These are phyloP conservation scores for Mormyrus lacerda DNA, from an alignment of 2,113 vertebrate genomes.

Conservation along the genomic window DNA sequence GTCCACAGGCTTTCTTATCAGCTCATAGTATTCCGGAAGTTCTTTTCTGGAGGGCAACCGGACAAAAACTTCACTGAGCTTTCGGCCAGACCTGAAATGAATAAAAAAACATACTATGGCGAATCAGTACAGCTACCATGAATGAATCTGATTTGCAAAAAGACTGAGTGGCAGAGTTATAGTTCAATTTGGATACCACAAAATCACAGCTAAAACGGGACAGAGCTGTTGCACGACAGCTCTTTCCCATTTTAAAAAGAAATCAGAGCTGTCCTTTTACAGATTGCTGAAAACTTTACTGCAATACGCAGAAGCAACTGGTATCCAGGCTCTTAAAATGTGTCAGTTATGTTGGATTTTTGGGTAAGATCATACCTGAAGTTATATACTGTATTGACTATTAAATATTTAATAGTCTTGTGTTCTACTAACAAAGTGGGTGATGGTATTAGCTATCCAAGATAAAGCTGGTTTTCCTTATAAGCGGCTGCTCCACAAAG, in stretches of 20 bases:
- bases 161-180: not conserved
- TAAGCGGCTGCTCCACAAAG: not conserved
- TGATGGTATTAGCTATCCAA: not conserved
- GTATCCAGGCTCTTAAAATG: not conserved
- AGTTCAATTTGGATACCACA: not conserved
- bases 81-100: slow-evolving; percentile 79
- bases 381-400: not conserved
- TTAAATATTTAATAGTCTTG: not conserved
- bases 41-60: slow-evolving; percentile 96
- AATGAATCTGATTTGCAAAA: not conserved
- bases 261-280: not conserved
- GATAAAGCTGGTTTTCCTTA: not conserved
- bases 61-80: slow-evolving; percentile 97
- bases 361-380: not conserved
- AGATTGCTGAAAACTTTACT: not conserved
- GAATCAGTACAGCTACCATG: not conserved
- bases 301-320: not conserved
- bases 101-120: not conserved
- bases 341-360: not conserved
- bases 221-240: not conserved
- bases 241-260: not conserved
- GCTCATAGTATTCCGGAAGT: slow-evolving; percentile 93
- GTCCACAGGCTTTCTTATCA: slow-evolving; percentile 96
- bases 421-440: not conserved
- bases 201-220: not conserved